These are phyloP conservation scores for Stenopsyche tienmushanensis DNA, from an alignment of 1,140 invertebrate genomes.

Conservation along the genomic window DNA sequence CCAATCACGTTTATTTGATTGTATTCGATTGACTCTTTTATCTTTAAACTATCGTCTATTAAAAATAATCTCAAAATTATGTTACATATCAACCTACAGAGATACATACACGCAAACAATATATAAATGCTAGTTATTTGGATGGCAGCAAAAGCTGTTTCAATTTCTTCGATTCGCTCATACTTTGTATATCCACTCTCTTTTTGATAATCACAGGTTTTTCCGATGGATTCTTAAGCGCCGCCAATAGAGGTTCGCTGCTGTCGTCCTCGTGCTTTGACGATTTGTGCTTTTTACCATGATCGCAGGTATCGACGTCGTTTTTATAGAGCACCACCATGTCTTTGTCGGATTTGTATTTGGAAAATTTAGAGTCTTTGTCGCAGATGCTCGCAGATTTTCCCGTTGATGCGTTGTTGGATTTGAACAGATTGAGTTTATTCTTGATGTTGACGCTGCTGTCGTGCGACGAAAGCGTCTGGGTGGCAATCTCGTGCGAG, in stretches of 20 bases:
- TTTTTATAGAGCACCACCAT: slow-evolving; percentile 42
- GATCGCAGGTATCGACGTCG: slow-evolving; percentile 17
- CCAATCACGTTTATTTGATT: too few relatives aligned
- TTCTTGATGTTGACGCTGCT: slow-evolving; percentile 36
- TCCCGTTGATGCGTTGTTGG: slow-evolving; percentile 15
- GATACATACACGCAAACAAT: too few relatives aligned
- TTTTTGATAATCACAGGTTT: slow-evolving; percentile 39
- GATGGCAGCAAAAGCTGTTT: slow-evolving; percentile 52
- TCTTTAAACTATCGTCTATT: too few relatives aligned
- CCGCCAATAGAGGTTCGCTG: slow-evolving; percentile 26
- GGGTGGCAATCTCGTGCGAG: slow-evolving; percentile 62
- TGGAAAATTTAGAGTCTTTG: slow-evolving; percentile 42
- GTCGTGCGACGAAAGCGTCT: slow-evolving; percentile 48
- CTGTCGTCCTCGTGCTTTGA: slow-evolving; percentile 25
- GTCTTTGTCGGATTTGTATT: slow-evolving; percentile 42
- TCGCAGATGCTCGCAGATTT: slow-evolving; percentile 39
- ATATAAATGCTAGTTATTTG: too few relatives aligned
- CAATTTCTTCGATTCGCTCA: slow-evolving; percentile 50
- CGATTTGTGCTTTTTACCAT: not conserved
- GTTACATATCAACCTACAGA: too few relatives aligned
- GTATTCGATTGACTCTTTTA: too few relatives aligned
- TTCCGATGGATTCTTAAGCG: slow-evolving; percentile 31
- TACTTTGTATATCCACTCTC: slow-evolving; percentile 34
- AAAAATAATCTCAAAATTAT: too few relatives aligned
- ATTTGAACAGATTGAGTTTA: slow-evolving; percentile 30